phyloP scores from a whole-genome alignment of 2,888 invertebrate genomes.

The Agapostemon virescens region DNA sequence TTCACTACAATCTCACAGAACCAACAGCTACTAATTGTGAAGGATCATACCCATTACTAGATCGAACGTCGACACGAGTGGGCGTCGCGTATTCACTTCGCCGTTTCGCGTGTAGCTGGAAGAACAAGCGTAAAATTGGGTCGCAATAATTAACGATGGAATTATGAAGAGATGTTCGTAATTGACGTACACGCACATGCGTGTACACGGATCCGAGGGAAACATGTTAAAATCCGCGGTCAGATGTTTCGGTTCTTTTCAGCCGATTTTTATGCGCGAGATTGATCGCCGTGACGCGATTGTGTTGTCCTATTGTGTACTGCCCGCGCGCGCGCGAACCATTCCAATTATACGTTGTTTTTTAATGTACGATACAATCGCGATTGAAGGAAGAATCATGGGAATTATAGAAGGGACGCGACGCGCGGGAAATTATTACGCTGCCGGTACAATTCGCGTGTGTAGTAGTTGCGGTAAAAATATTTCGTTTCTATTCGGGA shows the following conservation, averaged over 20 bases:
- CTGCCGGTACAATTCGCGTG: not conserved
- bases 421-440: not conserved
- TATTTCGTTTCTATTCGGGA: not conserved
- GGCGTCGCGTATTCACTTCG: conserved; percentile 27
- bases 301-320: not conserved
- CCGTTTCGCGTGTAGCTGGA: not conserved
- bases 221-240: too few species aligned
- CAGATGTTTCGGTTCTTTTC: not conserved
- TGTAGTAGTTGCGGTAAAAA: not conserved
- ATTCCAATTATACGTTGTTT: not conserved
- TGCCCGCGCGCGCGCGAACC: not conserved
- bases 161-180: not conserved
- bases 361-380: not conserved
- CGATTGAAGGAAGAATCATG: not conserved
- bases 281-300: not conserved
- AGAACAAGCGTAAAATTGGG: conserved; percentile 31
- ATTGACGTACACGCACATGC: not conserved
- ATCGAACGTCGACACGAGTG: conserved; percentile 12
- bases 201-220: too few species aligned
- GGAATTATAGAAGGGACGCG: not conserved
- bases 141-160: conserved; percentile 3
- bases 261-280: too few species aligned
- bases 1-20: too few species aligned
- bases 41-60: not conserved
- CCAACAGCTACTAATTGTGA: not conserved